These are phyloP conservation scores for Odontophorus gujanensis DNA, from an alignment of 2,113 vertebrate genomes.

Conservation along the genomic window DNA sequence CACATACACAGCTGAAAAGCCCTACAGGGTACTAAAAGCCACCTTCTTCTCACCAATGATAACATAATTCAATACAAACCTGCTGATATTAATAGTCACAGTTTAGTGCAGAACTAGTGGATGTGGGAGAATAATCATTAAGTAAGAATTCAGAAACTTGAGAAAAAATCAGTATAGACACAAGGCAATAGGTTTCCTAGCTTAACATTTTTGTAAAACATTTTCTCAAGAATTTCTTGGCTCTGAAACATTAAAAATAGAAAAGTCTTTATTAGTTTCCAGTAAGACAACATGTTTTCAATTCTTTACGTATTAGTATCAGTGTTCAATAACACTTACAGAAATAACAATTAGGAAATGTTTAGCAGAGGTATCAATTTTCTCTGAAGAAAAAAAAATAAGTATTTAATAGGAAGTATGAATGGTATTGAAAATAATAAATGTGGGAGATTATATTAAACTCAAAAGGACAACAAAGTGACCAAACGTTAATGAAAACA, in stretches of 20 bases:
- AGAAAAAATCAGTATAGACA: not conserved
- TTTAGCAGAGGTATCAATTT: not conserved
- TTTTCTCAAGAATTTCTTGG: not conserved
- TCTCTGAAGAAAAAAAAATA: not conserved
- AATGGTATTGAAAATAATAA: not conserved
- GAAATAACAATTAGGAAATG: not conserved
- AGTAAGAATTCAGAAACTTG: not conserved
- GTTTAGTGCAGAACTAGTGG: not conserved
- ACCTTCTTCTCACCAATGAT: not conserved
- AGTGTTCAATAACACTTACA: not conserved
- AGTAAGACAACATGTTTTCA: not conserved
- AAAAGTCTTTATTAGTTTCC: not conserved
- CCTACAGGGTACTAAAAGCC: not conserved
- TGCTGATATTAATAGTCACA: conserved; percentile 16
- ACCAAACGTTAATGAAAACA: not conserved
- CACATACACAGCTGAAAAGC: not conserved
- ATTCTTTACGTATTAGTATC: not conserved
- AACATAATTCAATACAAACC: conserved; percentile 1
- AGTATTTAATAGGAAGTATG: not conserved
- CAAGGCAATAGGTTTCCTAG: fast-evolving
- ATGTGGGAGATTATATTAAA: not conserved
- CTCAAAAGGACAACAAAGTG: not conserved
- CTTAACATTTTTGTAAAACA: not conserved
- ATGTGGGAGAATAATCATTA: not conserved
- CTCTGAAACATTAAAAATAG: not conserved